phyloP scores from a whole-genome alignment of 1,140 invertebrate genomes.

The Gonatopus flavifemur region DNA sequence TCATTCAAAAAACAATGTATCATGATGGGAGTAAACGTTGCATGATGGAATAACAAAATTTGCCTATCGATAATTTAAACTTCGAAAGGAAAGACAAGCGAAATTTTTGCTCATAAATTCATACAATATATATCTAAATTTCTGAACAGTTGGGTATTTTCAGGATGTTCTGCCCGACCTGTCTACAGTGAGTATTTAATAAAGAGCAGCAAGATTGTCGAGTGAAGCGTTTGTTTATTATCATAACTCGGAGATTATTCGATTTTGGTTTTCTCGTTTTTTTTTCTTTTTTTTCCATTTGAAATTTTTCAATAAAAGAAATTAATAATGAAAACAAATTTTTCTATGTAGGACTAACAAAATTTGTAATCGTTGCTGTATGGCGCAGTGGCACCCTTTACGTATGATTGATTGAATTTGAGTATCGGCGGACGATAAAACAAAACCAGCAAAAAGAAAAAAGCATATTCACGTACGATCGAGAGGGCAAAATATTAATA shows the following conservation, averaged over 20 bases:
- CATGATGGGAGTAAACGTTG: no score
- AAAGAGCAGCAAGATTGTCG: slow-evolving; percentile 46
- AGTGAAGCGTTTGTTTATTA: slow-evolving; percentile 55
- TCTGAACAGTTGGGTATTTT: slow-evolving; percentile 58
- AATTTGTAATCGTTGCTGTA: slow-evolving; percentile 35
- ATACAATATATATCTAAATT: slow-evolving; percentile 21
- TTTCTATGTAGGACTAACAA: slow-evolving; percentile 55
- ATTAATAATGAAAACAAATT: slow-evolving; percentile 22
- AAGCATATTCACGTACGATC: slow-evolving; percentile 44
- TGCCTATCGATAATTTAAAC: no score
- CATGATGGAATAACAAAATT: no score
- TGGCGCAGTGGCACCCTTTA: slow-evolving; percentile 33
- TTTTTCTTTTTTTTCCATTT: slow-evolving; percentile 21
- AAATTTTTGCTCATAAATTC: no score
- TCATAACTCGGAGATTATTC: slow-evolving; percentile 42
- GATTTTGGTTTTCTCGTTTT: slow-evolving; percentile 35
- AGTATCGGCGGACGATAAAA: slow-evolving; percentile 15
- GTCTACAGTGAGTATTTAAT: slow-evolving; percentile 62
- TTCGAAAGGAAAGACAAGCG: no score
- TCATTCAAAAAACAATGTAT: no score
- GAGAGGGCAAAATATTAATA: slow-evolving; percentile 61
- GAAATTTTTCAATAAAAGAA: no score
- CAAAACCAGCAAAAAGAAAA: slow-evolving; percentile 39
- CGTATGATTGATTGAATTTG: slow-evolving; percentile 38
- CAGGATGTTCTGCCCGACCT: slow-evolving; percentile 61